Evolutionary conservation across 1,140 invertebrate species (phyloP).

Genomic region (Drosophila virilis): DNA sequence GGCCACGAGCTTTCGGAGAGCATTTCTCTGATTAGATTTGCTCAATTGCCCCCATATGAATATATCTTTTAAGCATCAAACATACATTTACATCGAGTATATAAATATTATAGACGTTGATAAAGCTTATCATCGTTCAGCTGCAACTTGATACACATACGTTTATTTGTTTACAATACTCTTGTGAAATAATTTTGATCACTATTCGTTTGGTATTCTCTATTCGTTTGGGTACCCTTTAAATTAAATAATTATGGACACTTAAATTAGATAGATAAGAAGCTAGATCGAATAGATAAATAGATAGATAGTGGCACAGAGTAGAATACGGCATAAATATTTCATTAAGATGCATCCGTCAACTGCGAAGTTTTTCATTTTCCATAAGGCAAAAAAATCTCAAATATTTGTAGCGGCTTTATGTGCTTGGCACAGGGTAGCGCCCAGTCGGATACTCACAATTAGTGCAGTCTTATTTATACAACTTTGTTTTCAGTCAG

Average conservation of each 20-base stretch:
- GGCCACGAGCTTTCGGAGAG: constrained; percentile 7
- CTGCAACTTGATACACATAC: neutral
- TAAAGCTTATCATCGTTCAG: constrained; percentile 12
- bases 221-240: neutral
- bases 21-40: constrained; percentile 1
- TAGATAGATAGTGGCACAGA: too few species aligned
- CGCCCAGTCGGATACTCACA: neutral
- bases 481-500: neutral
- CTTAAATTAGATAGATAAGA: too few species aligned
- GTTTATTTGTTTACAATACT: constrained; percentile 20
- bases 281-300: too few species aligned
- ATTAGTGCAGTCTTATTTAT: neutral
- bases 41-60: neutral
- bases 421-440: neutral
- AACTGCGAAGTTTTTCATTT: too few species aligned
- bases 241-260: too few species aligned
- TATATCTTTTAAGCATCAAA: constrained; percentile 1
- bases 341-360: too few species aligned
- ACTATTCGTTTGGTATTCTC: neutral
- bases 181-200: neutral
- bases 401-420: too few species aligned
- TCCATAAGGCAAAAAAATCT: too few species aligned
- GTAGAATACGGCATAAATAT: too few species aligned
- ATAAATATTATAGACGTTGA: neutral
- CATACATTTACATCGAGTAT: neutral